Base-by-base conservation (phyloP, 2,113 vertebrate species). In the Festucalex cinctus region DNA sequence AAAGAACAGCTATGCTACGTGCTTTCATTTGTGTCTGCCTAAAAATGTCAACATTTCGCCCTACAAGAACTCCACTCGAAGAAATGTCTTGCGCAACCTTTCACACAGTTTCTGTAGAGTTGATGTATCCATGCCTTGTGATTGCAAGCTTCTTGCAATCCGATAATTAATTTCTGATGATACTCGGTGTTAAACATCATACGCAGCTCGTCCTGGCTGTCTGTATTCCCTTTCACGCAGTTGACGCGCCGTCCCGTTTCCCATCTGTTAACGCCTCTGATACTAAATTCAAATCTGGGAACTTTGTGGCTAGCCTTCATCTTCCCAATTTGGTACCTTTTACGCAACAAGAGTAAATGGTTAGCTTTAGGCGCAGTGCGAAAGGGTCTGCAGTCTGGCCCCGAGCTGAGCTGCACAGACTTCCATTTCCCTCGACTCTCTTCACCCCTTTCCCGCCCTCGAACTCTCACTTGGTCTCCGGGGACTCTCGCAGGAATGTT, bases 401-500 rank as follows among this genome's bases (percentile, higher is more conserved):
- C n/a, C 48, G n/a, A 24, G 5, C 13, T 3, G 37, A 16, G 6
- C 36, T 9, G 22, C 19, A 60, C 35, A 60, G 19, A 60, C 35
- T 60, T 37, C 19, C 22, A 43, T 43, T 43, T 26, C 60, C 60
- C 60, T 62, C 37, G n/a, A 24, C 13, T 62, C 39, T 62, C 24
- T 17, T 24, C 14, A 22, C 41, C 61, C 32, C 14, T 58, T 46
- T 51, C 68, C 63, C 53, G 53, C 46, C 62, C 65, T 26, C 60
- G 26, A 46, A 20, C 60, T 67, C 54, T 49, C 32, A 65, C 46
- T 60, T 61, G 46, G 46, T 70, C 64, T 74, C 84, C 41, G n/a
- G 80, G 77, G 86, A 85, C 72, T 66, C 70, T 73, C 70, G 41
- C 46, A 85, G 81, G 80, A 88, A 88, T 89, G 82, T 88, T 88